Conservation (phyloP, 1,140 invertebrate genomes). For the Scaptomyza montana region DNA sequence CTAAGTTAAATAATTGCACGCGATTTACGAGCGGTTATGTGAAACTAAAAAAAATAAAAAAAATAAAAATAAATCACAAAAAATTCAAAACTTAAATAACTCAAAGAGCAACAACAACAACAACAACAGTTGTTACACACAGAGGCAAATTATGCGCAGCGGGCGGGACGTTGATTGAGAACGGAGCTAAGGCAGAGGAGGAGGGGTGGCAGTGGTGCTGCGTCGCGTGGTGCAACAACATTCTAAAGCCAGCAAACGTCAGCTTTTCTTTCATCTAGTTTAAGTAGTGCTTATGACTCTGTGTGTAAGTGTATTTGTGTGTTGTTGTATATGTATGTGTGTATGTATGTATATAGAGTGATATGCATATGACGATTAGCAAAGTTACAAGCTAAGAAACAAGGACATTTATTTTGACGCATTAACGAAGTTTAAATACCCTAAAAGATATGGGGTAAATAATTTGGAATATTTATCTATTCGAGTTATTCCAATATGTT, state of each 20-base stretch:
- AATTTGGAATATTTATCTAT: no score
- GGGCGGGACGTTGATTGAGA: constrained; percentile 41
- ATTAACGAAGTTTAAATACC: neutral
- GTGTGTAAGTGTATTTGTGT: no score
- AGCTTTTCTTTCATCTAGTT: constrained; percentile 56
- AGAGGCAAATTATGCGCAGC: constrained; percentile 69
- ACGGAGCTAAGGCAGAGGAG: neutral
- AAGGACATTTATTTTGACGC: no score
- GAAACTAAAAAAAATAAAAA: constrained; percentile 34
- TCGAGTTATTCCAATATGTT: no score
- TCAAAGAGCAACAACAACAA: neutral
- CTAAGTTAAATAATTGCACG: constrained; percentile 79
- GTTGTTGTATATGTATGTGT: neutral
- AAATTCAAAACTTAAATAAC: constrained; percentile 20
- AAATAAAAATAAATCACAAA: constrained; percentile 29
- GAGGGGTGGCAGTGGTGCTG: constrained; percentile 8
- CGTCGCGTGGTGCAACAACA: constrained; percentile 65
- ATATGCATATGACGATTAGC: constrained; percentile 47
- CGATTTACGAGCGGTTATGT: constrained; percentile 63
- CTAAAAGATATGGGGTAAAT: neutral
- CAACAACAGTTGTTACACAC: constrained; percentile 32
- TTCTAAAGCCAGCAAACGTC: constrained; percentile 61
- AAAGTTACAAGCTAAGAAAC: no score
- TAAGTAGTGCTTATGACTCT: constrained; percentile 5
- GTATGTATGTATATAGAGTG: constrained; percentile 3